phyloP scores from a whole-genome alignment of 2,113 vertebrate species.

The Picathartes gymnocephalus region DNA sequence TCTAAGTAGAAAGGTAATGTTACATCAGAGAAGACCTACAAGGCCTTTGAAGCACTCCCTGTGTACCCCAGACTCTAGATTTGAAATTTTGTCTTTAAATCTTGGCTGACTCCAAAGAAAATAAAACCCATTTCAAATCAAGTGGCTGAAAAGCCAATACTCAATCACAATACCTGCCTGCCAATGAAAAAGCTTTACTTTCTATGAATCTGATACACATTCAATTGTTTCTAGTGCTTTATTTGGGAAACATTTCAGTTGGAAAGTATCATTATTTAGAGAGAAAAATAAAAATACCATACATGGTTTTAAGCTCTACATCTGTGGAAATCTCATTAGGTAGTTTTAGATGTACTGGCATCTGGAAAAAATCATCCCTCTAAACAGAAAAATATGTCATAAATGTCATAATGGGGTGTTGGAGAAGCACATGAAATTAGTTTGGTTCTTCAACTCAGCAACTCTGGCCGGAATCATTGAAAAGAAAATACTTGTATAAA shows the following conservation, averaged over 20 bases:
- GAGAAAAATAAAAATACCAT: constrained; percentile 63
- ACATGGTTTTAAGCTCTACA: constrained; percentile 72
- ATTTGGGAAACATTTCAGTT: constrained; percentile 62
- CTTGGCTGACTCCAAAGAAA: background rate
- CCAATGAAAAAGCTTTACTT: constrained; percentile 47
- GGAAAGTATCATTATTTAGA: constrained; percentile 63
- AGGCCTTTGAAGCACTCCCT: background rate
- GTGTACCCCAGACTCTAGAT: background rate
- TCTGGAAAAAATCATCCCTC: constrained; percentile 78
- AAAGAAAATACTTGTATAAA: constrained; percentile 61
- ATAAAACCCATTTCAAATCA: background rate
- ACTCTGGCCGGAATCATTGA: constrained; percentile 40
- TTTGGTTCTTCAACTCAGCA: constrained; percentile 66
- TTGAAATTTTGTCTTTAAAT: background rate
- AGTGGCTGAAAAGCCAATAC: background rate
- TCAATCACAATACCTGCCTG: constrained; percentile 26
- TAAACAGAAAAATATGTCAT: constrained; percentile 78
- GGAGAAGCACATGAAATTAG: constrained; percentile 74
- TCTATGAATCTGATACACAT: constrained; percentile 29
- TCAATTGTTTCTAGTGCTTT: constrained; percentile 54
- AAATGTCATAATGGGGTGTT: constrained; percentile 67
- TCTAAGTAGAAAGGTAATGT: background rate
- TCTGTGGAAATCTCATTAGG: constrained; percentile 76
- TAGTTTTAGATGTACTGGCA: constrained; percentile 76
- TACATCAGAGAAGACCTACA: background rate